These are phyloP conservation scores for Lepetodrilus schrolli DNA, from an alignment of 2,888 invertebrate genomes.

Conservation along the genomic window DNA sequence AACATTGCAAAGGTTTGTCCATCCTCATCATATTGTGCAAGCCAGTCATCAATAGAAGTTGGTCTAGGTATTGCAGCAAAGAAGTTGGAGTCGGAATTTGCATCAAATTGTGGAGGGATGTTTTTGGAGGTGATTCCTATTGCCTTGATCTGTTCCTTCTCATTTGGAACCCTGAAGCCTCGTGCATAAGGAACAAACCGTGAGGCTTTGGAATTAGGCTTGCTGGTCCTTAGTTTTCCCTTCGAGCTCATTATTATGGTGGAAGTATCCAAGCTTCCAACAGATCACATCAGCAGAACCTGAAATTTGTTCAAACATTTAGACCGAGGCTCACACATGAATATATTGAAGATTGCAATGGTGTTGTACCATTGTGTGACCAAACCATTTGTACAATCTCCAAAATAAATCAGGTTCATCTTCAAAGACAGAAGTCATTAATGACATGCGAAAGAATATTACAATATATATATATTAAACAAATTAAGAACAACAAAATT, in stretches of 20 bases:
- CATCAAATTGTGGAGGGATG: background rate
- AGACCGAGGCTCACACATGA: conserved; percentile 69
- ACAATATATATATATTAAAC: too few relatives aligned
- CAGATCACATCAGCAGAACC: background rate
- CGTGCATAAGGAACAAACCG: conserved; percentile 47
- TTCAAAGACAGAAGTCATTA: too few relatives aligned
- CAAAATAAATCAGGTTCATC: too few relatives aligned
- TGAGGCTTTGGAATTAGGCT: background rate
- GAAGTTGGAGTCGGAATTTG: conserved; percentile 37
- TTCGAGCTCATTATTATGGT: background rate
- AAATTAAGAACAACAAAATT: too few relatives aligned
- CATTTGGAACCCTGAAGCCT: conserved; percentile 58
- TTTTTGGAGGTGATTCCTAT: conserved; percentile 47
- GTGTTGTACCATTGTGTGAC: conserved; percentile 68
- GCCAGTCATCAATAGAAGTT: conserved; percentile 67
- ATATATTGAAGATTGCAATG: conserved; percentile 70
- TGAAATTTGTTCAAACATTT: conserved; percentile 59
- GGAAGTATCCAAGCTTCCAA: background rate
- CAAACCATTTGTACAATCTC: too few relatives aligned
- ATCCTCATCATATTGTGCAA: conserved; percentile 70
- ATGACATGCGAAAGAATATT: too few relatives aligned
- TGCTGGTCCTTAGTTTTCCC: background rate
- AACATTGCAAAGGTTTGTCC: conserved; percentile 68
- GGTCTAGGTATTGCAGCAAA: conserved; percentile 63
- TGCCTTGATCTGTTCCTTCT: conserved; percentile 48